Conservation (phyloP, 2,888 invertebrate species). For the Chironomus tentans region DNA sequence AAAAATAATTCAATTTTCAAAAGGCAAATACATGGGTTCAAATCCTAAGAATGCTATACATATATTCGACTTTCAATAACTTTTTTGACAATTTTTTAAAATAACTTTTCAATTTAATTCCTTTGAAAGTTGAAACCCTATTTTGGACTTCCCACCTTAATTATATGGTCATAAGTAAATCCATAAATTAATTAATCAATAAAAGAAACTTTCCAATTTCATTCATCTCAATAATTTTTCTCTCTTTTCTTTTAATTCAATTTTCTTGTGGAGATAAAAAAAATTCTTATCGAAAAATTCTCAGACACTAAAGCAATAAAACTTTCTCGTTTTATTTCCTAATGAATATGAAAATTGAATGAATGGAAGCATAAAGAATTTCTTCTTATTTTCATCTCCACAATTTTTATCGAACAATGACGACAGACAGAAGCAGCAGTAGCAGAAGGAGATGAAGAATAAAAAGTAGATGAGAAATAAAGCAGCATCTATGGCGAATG, state of each 20-base stretch:
- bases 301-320: background rate
- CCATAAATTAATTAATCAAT: too few species aligned
- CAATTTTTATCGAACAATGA: conserved; percentile 5
- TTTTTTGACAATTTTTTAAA: too few species aligned
- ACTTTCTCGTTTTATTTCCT: background rate
- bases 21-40: too few species aligned
- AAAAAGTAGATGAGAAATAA: background rate
- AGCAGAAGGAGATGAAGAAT: background rate
- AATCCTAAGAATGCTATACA: too few species aligned
- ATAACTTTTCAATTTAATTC: too few species aligned
- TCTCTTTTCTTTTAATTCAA: background rate
- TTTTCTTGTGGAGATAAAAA: background rate
- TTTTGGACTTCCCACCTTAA: too few species aligned
- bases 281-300: background rate
- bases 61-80: too few species aligned
- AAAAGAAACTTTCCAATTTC: background rate
- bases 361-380: background rate
- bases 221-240: background rate
- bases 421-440: background rate
- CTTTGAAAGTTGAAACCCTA: too few species aligned
- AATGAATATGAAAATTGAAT: background rate
- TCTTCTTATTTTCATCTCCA: background rate
- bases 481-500: background rate
- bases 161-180: too few species aligned
- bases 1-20: too few species aligned